Percentiles rank a stretch among this genome's conserved stretches.
Evolutionary conservation across 2,113 vertebrate species (phyloP).

Genomic region (Nesoenas mayeri): DNA sequence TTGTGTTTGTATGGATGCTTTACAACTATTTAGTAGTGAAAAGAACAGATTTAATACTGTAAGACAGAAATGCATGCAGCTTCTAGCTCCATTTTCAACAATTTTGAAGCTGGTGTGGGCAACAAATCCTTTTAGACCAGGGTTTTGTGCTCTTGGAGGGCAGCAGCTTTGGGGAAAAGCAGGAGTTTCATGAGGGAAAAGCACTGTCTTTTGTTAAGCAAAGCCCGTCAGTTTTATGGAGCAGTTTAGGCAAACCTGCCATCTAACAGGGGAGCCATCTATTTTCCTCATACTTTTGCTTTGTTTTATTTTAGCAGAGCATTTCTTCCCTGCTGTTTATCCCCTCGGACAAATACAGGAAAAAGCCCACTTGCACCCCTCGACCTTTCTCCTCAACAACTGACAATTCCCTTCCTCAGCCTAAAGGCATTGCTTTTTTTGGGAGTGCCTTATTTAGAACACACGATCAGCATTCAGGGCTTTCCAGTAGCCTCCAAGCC

Average conservation of each 20-base stretch:
- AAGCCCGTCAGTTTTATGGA: background rate
- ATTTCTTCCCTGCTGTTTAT: slow-evolving; percentile 72
- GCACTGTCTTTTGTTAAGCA: background rate
- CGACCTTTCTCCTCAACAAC: slow-evolving; percentile 74
- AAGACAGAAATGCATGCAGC: rapidly evolving
- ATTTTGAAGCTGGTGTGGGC: background rate
- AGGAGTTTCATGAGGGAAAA: background rate
- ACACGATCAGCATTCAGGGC: slow-evolving; percentile 73
- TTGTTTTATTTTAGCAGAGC: slow-evolving; percentile 59
- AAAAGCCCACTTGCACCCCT: slow-evolving; percentile 80
- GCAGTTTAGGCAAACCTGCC: slow-evolving; percentile 55
- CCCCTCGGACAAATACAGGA: slow-evolving; percentile 78
- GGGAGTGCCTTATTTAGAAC: slow-evolving; percentile 78
- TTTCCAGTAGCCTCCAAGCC: slow-evolving; percentile 76
- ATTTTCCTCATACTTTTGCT: slow-evolving; percentile 55
- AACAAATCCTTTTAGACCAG: background rate
- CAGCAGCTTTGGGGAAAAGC: background rate
- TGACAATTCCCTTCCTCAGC: slow-evolving; percentile 77
- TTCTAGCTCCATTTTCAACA: background rate
- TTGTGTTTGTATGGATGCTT: background rate
- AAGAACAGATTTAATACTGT: background rate
- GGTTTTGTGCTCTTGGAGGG: background rate
- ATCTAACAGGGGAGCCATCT: background rate
- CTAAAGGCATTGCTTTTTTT: slow-evolving; percentile 76
- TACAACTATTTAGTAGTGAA: background rate